A percentile compares a stretch with the other conserved stretches of the same genome.
These are phyloP conservation scores for Lasioglossum calceatum DNA, from an alignment of 2,888 invertebrate genomes.

Conservation along the genomic window DNA sequence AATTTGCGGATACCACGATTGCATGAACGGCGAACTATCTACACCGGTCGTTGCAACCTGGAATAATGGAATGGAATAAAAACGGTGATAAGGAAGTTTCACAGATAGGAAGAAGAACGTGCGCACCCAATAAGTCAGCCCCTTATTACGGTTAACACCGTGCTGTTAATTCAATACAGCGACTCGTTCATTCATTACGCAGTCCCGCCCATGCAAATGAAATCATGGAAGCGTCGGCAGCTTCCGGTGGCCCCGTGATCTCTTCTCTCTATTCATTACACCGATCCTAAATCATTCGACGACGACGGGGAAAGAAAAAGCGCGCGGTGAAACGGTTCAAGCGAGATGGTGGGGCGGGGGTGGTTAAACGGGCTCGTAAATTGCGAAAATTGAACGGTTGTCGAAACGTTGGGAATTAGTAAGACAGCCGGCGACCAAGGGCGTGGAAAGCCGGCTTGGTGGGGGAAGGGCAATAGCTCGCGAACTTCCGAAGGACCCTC, in stretches of 20 bases:
- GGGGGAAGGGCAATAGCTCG: conserved; percentile 50
- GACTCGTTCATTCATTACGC: background rate
- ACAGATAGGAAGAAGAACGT: background rate
- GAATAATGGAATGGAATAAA: no score
- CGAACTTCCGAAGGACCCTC: conserved; percentile 63
- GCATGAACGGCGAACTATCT: no score
- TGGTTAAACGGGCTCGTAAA: conserved; percentile 54
- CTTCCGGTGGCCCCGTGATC: background rate
- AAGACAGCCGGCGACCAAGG: conserved; percentile 51
- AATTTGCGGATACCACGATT: no score
- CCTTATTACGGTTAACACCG: conserved; percentile 3
- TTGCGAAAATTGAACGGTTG: conserved; percentile 66
- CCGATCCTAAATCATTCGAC: conserved; percentile 20
- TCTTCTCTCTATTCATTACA: conserved; percentile 18
- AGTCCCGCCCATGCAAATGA: background rate
- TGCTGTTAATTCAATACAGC: background rate
- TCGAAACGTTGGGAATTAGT: conserved; percentile 66
- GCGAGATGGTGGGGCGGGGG: conserved; percentile 13
- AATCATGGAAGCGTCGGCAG: conserved; percentile 12
- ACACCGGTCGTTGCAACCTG: no score
- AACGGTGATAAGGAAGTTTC: background rate
- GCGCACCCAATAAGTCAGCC: background rate
- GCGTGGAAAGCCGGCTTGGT: conserved; percentile 28
- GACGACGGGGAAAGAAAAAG: conserved; percentile 19
- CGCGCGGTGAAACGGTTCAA: background rate